Base-by-base conservation (phyloP, 2,888 invertebrate genomes). In the Arrhopalites spinosus region DNA sequence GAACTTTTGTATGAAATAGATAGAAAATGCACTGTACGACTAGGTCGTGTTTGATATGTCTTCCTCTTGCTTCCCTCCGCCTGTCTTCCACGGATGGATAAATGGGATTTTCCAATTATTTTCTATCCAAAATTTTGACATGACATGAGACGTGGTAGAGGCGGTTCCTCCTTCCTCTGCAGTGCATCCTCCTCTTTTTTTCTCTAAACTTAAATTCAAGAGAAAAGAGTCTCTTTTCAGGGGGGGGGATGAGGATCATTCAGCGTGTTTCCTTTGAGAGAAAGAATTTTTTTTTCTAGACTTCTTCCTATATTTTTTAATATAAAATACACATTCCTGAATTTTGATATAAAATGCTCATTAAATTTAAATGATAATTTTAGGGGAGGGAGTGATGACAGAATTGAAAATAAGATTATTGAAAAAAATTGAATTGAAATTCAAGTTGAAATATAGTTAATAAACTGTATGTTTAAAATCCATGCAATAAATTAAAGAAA, bases 101-200 rank as follows among this genome's bases (percentile, higher is more conserved):
- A 81, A 81, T 81, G 81, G 80, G 80, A 81, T 81, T 81, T 81
- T 81, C 81, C 81, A 81, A 81, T 81, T 81, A 81, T 81, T 80
- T 81, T 78, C 78, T 73, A 79, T 59, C 79, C 78, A 78, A 78
- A 80, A 77, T 80, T 80, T 81, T 81, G 80, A 80, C 80, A 74
- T 81, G 79, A 81, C 77, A 75, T 77, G 80, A 79, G 80, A 79
- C 78, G 79, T 77, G 81, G 78, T 76, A 78, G 79, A 78, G 71
- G 74, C 71, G 72, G 67, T 43, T 56, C 63, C n/a, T n/a, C n/a
- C n/a, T n/a, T n/a, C n/a, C 69, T 53, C 66, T 29, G 66, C 53
- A 73, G 20, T 64, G 53, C 53, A 68, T 70, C 75, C 63, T 25
- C 27, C 23, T 53, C 17, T 13, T 17, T 13, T n/a, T 61, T 25